phyloP scores from a whole-genome alignment of 2,888 invertebrate genomes.

The Temnothorax ravouxi region DNA sequence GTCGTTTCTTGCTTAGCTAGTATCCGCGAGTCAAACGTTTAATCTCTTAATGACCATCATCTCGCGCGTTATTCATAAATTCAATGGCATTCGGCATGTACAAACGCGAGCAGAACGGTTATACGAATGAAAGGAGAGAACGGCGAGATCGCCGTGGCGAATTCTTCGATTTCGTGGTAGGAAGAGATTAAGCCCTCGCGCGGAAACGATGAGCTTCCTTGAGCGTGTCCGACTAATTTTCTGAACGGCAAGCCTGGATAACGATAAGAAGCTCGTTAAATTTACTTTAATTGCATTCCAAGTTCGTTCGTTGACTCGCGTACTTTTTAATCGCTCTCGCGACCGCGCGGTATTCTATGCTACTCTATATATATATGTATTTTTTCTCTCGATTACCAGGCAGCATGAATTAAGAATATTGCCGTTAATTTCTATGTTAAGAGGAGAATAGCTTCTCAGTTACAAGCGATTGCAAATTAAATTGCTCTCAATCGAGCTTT shows the following conservation, averaged over 20 bases:
- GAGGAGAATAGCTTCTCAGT: neutral
- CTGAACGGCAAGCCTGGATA: conserved; percentile 60
- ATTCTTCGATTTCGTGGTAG: conserved; percentile 75
- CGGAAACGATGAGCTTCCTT: conserved; percentile 76
- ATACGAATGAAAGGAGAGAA: neutral
- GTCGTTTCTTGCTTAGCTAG: neutral
- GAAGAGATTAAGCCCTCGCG: conserved; percentile 70
- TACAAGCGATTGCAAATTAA: neutral
- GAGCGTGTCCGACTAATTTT: conserved; percentile 76
- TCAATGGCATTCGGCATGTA: neutral
- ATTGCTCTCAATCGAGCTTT: neutral
- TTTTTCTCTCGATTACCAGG: neutral
- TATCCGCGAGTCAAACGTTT: conserved; percentile 18
- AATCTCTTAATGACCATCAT: conserved; percentile 22
- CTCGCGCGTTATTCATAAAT: conserved; percentile 30
- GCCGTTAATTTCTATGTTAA: neutral
- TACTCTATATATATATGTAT: neutral
- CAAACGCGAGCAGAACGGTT: conserved; percentile 30
- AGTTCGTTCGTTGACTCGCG: conserved; percentile 46
- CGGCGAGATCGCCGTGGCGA: conserved; percentile 56
- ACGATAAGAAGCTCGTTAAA: conserved; percentile 72
- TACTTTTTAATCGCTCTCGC: conserved; percentile 51
- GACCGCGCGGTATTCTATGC: neutral
- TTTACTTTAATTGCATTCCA: conserved; percentile 68
- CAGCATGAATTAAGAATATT: conserved; percentile 1